These are phyloP conservation scores for Euzophera pinguis DNA, from an alignment of 2,888 invertebrate genomes.

Conservation along the genomic window DNA sequence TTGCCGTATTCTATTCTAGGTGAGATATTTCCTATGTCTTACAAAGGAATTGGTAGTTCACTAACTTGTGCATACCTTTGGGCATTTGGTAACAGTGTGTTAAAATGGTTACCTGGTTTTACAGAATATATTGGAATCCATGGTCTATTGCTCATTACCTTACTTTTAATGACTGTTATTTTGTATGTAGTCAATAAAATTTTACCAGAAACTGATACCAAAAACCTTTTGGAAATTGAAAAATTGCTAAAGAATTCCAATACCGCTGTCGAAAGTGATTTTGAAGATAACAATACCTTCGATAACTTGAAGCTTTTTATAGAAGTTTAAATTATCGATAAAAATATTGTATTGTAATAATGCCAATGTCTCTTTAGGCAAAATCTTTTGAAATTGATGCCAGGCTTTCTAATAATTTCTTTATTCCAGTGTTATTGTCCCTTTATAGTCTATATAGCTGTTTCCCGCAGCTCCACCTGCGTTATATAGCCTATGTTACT, in stretches of 20 bases:
- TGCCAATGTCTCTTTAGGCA: too few relatives aligned
- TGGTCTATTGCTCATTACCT: slow-evolving; percentile 19
- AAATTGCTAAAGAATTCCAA: slow-evolving; percentile 19
- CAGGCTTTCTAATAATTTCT: too few relatives aligned
- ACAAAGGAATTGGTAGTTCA: slow-evolving; percentile 31
- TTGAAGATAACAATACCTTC: slow-evolving; percentile 20
- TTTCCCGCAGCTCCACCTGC: too few relatives aligned
- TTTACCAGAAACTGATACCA: slow-evolving; percentile 26
- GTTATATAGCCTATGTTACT: too few relatives aligned
- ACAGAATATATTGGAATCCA: slow-evolving; percentile 20
- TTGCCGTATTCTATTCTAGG: slow-evolving; percentile 29
- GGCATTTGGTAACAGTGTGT: slow-evolving; percentile 28
- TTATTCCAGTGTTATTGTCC: too few relatives aligned
- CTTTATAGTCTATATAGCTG: too few relatives aligned
- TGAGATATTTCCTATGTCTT: slow-evolving; percentile 31
- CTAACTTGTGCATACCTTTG: slow-evolving; percentile 31
- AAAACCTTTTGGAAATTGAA: slow-evolving; percentile 28
- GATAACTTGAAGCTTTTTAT: slow-evolving; percentile 27
- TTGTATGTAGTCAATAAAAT: slow-evolving; percentile 23
- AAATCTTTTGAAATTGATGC: too few relatives aligned
- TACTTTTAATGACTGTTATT: slow-evolving; percentile 21
- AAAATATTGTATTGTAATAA: not conserved
- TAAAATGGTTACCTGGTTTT: slow-evolving; percentile 23
- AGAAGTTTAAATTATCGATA: slow-evolving; percentile 15
- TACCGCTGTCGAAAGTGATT: slow-evolving; percentile 20